Evolutionary conservation across 2,888 invertebrate species (phyloP), one percentile per base, ranked within the genome.

Genomic region (Poecilobothrus nobilitatus): DNA sequence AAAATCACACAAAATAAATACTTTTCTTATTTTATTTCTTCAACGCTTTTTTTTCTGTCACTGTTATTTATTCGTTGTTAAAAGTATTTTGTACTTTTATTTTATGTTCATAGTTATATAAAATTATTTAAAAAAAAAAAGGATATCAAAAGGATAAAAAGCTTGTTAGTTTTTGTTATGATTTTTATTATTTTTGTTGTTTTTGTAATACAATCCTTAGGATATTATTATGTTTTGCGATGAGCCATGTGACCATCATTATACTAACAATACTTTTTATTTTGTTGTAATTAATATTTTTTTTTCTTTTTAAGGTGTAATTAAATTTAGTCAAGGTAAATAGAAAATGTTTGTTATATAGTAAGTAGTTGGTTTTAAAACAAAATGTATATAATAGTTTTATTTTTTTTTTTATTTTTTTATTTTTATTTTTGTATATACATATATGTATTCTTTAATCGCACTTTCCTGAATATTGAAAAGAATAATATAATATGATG

Each of bases 71-170:
- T n/a, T 27, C 5, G 3, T 27, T 5, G 27, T 27, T 27, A 27
- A 27, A 27, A 27, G 27, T 27, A 27, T 27, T 27, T 4, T 27
- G 5, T 27, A 27, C 27, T 27, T 5, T 27, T 27, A 27, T 5
- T 27, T 5, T 27, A 27, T 27, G 27, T 27, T 4, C 27, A 27
- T 27, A 4, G 5, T 27, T 27, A 27, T 27, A 27, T 27, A 27
- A 2, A 27, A 27, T 27, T 4, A 27, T 27, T 27, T 5, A 27
- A 27, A 2, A 27, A 27, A 27, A 53, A 53, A 44, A 15, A 44
- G 44, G 44, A 44, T 44, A 44, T 44, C 44, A 44, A 44, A 53
- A 53, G 53, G 53, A 53, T 53, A 53, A 53, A 53, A 53, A 53
- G 6, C 18, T 18, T 9, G 9, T 53, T 12, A 15, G 9, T 53